Conservation (phyloP, 2,113 vertebrate genomes). For the Taurulus bubalis region DNA sequence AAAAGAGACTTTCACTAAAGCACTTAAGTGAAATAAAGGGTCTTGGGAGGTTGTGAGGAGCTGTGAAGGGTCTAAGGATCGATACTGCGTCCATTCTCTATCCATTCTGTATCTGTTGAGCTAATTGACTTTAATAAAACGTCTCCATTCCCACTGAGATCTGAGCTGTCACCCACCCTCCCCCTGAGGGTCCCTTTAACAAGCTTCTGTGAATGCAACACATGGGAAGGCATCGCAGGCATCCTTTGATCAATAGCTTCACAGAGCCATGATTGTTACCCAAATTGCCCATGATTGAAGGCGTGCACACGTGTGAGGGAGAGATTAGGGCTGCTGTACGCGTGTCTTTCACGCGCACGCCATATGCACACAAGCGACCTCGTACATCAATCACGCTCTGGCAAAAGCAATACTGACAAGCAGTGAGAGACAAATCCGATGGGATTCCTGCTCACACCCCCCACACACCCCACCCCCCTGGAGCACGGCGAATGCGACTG, state of each 20-base stretch:
- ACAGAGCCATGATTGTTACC: slow-evolving; percentile 24
- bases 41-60: background rate
- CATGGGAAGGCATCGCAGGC: background rate
- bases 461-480: slow-evolving; percentile 31
- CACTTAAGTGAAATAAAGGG: background rate
- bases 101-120: background rate
- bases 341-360: slow-evolving; percentile 18
- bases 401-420: slow-evolving; percentile 66
- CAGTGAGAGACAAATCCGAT: slow-evolving; percentile 55
- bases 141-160: background rate
- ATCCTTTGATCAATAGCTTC: slow-evolving; percentile 53
- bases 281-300: slow-evolving; percentile 41
- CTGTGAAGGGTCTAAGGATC: background rate
- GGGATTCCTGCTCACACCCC: slow-evolving; percentile 56
- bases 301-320: background rate
- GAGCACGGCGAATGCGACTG: slow-evolving; percentile 44
- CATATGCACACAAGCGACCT: slow-evolving; percentile 50
- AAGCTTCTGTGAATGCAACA: slow-evolving; percentile 28
- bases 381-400: slow-evolving; percentile 55
- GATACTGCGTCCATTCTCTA: background rate
- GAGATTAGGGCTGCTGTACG: slow-evolving; percentile 13
- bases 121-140: slow-evolving; percentile 37
- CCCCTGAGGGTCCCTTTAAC: slow-evolving; percentile 14
- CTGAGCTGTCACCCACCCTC: background rate
- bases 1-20: background rate